Percentiles rank a stretch among this genome's conserved stretches.
These are phyloP conservation scores for Torymus texanus DNA, from an alignment of 2,888 invertebrate genomes.

Conservation along the genomic window DNA sequence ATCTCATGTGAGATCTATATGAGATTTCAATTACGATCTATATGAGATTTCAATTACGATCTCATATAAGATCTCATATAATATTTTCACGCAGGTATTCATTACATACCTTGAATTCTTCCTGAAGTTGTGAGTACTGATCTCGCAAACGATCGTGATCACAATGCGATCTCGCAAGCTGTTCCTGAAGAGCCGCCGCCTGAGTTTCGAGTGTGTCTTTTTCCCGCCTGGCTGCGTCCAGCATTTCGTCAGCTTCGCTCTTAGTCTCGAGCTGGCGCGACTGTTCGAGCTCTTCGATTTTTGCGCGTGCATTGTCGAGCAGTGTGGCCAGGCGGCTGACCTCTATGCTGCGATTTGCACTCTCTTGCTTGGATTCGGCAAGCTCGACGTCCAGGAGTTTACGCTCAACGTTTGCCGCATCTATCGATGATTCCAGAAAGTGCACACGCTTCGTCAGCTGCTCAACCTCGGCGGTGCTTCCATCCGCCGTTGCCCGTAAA, in stretches of 20 bases:
- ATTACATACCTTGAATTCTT: constrained; percentile 80
- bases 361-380: constrained; percentile 83
- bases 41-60: too few species aligned
- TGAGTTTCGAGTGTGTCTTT: constrained; percentile 85
- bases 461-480: constrained; percentile 81
- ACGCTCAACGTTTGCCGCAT: constrained; percentile 85
- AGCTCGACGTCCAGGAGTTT: constrained; percentile 85
- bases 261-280: constrained; percentile 82
- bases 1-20: too few species aligned
- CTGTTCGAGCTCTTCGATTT: constrained; percentile 84
- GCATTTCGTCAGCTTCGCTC: constrained; percentile 83
- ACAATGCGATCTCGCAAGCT: constrained; percentile 82
- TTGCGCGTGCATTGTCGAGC: constrained; percentile 89
- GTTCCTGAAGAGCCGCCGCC: constrained; percentile 82
- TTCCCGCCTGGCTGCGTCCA: constrained; percentile 83
- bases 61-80: too few species aligned
- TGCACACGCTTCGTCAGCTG: constrained; percentile 83
- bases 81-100: too few species aligned
- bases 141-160: constrained; percentile 82
- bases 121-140: constrained; percentile 81
- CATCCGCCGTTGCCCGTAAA: constrained; percentile 79
- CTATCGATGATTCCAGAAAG: constrained; percentile 84
- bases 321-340: constrained; percentile 85
- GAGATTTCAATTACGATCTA: too few species aligned
- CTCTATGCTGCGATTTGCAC: constrained; percentile 87